Base-by-base conservation (phyloP, 2,888 invertebrate genomes). In the Empis livida region DNA sequence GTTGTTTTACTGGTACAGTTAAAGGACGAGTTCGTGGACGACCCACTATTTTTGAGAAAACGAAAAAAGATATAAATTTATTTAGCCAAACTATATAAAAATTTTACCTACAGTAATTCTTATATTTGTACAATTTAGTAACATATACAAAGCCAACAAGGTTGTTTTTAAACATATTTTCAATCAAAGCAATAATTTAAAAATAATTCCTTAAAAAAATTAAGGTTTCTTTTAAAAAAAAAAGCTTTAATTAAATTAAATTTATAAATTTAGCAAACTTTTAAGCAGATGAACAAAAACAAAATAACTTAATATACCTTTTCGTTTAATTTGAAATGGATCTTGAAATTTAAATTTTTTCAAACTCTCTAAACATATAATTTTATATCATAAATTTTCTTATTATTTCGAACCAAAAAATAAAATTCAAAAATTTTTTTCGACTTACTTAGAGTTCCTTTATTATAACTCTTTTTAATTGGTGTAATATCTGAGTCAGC, bases 1-100 rank as follows among this genome's bases (percentile, higher is more conserved):
- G 54, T 47, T 20, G 23, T 44, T 43, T 43, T 5, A 35, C n/a
- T 43, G 31, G 10, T 17, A 43, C 2, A 47, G 27, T 37, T 20
- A 63, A 31, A 5, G 66, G 64, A 37, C 66, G 61, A 6, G 63
- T 64, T 16, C 68, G 71, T 11, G 75, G 75, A 46, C 76, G 66
- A 48, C 75, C 75, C 57, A 75, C 75, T 75, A 58, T 51, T n/a
- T 38, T 41, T 57, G 56, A 56, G 52, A 57, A 46, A 53, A 47
- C 5, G 43, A 30, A 15, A 31, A 32, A 47, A 48, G 48, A 44
- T n/a, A 39, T 23, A 40, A 42, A 39, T 40, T n/a, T n/a, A n/a
- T n/a, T n/a, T n/a, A n/a, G n/a, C n/a, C n/a, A n/a, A n/a, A n/a
- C n/a, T n/a, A n/a, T n/a, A n/a, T n/a, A n/a, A n/a, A n/a, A n/a